Conservation (phyloP, 2,888 invertebrate genomes). For the Drosophila kokeensis region DNA sequence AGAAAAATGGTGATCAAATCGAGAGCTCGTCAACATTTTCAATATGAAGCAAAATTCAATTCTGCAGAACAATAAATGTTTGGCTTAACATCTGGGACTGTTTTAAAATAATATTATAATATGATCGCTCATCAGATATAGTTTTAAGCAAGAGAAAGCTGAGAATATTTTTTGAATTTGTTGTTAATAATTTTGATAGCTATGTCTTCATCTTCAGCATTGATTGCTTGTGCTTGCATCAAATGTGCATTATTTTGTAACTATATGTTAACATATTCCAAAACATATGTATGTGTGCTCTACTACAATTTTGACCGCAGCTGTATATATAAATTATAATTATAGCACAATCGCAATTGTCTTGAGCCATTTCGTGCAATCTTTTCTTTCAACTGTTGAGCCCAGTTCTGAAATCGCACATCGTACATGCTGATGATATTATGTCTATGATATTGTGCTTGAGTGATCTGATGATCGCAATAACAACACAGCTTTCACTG, state of each 20-base stretch:
- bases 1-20: too few relatives aligned
- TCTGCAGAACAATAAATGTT: neutral
- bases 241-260: neutral
- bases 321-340: neutral
- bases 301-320: neutral
- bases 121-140: neutral
- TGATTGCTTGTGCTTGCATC: neutral
- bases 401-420: neutral
- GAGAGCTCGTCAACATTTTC: neutral
- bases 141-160: neutral
- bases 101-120: neutral
- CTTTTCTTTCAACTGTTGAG: neutral
- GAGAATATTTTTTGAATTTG: neutral
- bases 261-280: neutral
- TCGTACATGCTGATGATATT: neutral
- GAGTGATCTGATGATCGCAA: slow-evolving; percentile 43
- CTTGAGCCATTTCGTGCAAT: neutral
- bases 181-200: neutral
- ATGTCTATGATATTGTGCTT: slow-evolving; percentile 20
- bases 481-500: slow-evolving; percentile 4
- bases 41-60: neutral
- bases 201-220: neutral
- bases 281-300: neutral
- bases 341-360: neutral
- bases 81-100: neutral